These are phyloP conservation scores for Myrmecobius fasciatus DNA, from an alignment of 2,113 vertebrate species.

Conservation along the genomic window DNA sequence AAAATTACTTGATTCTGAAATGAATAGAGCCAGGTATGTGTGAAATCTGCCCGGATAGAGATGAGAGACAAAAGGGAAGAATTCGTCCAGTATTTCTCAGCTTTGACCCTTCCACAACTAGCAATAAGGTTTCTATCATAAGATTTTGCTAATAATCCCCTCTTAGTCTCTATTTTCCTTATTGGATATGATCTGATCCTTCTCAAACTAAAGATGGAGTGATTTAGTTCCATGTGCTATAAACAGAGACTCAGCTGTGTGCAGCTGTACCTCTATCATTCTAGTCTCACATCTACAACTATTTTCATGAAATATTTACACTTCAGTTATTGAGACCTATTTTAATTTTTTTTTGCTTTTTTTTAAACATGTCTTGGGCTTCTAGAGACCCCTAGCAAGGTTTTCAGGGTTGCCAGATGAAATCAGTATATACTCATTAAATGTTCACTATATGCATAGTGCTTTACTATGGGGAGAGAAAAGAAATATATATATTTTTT, in stretches of 20 bases:
- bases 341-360: background rate
- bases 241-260: background rate
- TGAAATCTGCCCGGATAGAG: background rate
- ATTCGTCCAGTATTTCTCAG: background rate
- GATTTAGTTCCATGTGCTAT: background rate
- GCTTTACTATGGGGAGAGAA: background rate
- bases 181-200: slow-evolving; percentile 2
- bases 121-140: slow-evolving; percentile 8
- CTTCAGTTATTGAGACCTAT: background rate
- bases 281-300: background rate
- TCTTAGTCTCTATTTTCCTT: slow-evolving; percentile 5
- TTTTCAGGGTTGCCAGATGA: background rate
- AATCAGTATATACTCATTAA: background rate
- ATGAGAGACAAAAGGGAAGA: background rate
- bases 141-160: background rate
- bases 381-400: background rate
- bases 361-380: background rate
- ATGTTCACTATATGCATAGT: background rate
- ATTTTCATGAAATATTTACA: background rate
- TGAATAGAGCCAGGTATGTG: background rate
- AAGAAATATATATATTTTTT: background rate
- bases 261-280: background rate
- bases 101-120: slow-evolving; percentile 18
- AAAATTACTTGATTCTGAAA: background rate
- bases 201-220: background rate